Evolutionary conservation across 2,797 vertebrate genomes (phyloP).

Genomic region (Labroides dimidiatus): DNA sequence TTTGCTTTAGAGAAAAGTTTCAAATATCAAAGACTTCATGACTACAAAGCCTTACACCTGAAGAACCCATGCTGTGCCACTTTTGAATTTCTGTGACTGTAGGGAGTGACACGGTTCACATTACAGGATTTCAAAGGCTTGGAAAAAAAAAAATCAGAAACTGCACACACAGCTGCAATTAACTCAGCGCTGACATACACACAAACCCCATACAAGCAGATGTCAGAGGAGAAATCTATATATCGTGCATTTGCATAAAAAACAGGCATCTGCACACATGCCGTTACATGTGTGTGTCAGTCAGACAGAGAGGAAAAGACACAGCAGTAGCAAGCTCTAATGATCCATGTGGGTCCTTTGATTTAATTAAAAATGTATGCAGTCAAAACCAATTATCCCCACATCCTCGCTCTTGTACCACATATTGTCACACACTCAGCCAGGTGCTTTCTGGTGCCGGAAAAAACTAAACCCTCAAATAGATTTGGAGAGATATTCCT

Average conservation of each 20-base stretch:
- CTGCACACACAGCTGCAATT: constrained; percentile 10
- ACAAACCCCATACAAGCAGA: not conserved
- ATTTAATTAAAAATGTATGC: constrained; percentile 3
- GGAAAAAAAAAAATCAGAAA: not conserved
- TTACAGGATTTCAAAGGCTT: constrained; percentile 63
- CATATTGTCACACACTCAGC: constrained; percentile 3
- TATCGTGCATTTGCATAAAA: not conserved
- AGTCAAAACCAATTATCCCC: constrained; percentile 12
- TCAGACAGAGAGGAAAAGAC: not conserved
- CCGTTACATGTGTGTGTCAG: not conserved
- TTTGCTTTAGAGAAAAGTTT: constrained; percentile 37
- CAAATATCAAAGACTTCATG: constrained; percentile 61
- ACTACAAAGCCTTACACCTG: constrained; percentile 63
- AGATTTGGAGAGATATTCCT: not conserved
- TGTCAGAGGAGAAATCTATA: not conserved
- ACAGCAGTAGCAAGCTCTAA: not conserved
- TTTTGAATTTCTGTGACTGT: constrained; percentile 60
- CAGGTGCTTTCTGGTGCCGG: not conserved
- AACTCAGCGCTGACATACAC: constrained; percentile 3
- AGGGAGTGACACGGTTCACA: constrained; percentile 52
- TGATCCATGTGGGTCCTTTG: not conserved
- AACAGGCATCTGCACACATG: not conserved
- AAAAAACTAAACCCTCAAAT: constrained; percentile 1
- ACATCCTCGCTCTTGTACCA: not conserved
- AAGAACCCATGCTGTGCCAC: constrained; percentile 51